Evolutionary conservation across 2,888 invertebrate genomes (phyloP).

Genomic region (Callinectes sapidus): DNA sequence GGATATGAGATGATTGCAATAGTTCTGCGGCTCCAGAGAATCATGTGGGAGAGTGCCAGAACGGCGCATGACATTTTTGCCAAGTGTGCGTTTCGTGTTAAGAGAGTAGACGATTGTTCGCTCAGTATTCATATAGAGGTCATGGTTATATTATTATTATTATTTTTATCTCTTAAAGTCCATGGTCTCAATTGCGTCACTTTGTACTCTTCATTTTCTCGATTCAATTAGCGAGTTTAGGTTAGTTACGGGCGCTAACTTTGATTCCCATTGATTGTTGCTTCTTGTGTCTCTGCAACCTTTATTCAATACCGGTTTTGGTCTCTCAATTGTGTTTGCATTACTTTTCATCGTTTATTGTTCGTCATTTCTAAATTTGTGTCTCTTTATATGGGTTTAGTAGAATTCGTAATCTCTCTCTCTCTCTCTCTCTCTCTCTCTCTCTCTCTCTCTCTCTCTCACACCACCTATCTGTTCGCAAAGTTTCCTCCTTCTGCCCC

Average conservation of each 20-base stretch:
- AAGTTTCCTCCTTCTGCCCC: not conserved
- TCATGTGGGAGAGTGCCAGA: not conserved
- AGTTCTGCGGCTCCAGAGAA: not conserved
- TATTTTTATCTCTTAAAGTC: not conserved
- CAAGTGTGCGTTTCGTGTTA: not conserved
- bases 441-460: slow-evolving; percentile 45
- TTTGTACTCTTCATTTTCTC: not conserved
- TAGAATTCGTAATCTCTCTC: not conserved
- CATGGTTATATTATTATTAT: not conserved
- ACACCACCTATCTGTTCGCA: not conserved
- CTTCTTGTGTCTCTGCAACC: too few relatives aligned
- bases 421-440: slow-evolving; percentile 27
- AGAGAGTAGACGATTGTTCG: slow-evolving; percentile 13
- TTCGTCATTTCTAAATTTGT: too few relatives aligned
- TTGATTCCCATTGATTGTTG: not conserved
- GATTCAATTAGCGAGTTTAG: not conserved
- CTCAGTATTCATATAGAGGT: not conserved
- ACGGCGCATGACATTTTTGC: not conserved
- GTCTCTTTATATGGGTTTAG: too few relatives aligned
- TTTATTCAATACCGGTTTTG: too few relatives aligned
- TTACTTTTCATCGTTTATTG: too few relatives aligned
- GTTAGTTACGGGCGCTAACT: not conserved
- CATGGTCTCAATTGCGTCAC: not conserved
- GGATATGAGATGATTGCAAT: not conserved
- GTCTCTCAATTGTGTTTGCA: too few relatives aligned